phyloP scores from a whole-genome alignment of 2,797 vertebrate species.

The Pipistrellus pipistrellus region DNA sequence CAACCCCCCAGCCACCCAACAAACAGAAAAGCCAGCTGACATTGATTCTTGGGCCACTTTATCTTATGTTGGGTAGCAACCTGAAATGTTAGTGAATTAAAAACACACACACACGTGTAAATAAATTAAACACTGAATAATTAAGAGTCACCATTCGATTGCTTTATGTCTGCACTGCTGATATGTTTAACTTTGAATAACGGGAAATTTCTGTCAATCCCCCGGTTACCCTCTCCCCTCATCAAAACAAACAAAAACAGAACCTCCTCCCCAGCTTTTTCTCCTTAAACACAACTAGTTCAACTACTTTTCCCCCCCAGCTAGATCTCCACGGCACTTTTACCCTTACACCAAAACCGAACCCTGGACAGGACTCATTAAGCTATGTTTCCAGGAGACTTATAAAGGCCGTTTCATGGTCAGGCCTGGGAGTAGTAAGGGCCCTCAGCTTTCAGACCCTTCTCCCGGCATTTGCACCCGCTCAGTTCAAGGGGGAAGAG shows the following conservation, averaged over 20 bases:
- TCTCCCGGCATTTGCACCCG: neutral
- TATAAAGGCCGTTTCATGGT: neutral
- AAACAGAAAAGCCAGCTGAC: neutral
- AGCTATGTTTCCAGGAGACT: neutral
- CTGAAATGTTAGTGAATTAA: neutral
- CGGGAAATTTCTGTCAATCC: neutral
- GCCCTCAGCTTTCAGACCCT: neutral
- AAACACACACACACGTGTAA: neutral
- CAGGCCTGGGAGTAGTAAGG: neutral
- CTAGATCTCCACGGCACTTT: neutral
- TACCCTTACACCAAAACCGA: neutral
- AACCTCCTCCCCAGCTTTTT: neutral
- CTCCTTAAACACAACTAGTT: neutral
- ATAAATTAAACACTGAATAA: constrained; percentile 15
- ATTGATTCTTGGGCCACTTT: neutral
- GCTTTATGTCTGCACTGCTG: constrained; percentile 17
- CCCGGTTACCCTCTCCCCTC: too few species aligned
- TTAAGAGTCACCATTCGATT: neutral
- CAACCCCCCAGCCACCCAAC: neutral
- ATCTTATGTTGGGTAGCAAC: neutral
- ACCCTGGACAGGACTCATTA: neutral
- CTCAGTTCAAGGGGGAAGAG: neutral
- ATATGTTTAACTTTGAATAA: constrained; percentile 42
- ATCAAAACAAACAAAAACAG: constrained; percentile 28
- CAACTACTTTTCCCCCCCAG: neutral